Percentiles rank a stretch among this genome's conserved stretches.
phyloP scores from a whole-genome alignment of 2,797 vertebrate species.

The Alfaro cultratus region DNA sequence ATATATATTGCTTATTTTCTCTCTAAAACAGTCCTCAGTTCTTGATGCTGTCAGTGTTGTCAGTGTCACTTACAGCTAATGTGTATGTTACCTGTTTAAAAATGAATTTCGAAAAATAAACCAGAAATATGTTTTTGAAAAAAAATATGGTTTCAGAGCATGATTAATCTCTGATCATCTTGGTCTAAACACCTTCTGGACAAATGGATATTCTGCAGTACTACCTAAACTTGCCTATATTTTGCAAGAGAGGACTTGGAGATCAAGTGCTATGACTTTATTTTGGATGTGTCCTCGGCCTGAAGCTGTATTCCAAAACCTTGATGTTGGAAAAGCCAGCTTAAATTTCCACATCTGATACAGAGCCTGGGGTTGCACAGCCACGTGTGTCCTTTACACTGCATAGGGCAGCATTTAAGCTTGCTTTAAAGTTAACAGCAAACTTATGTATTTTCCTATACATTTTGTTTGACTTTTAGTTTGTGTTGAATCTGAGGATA shows the following conservation, averaged over 20 bases:
- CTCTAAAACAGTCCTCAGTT: background rate
- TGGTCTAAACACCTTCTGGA: background rate
- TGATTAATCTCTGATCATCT: background rate
- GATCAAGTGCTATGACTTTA: background rate
- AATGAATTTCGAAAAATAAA: no score
- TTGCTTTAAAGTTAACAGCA: background rate
- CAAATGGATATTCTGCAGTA: background rate
- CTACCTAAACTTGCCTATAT: background rate
- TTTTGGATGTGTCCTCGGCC: background rate
- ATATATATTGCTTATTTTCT: constrained; percentile 1
- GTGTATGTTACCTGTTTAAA: no score
- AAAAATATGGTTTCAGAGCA: background rate
- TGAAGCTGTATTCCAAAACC: background rate
- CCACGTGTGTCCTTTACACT: background rate
- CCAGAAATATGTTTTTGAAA: background rate
- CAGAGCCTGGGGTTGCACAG: background rate
- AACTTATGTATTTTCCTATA: constrained; percentile 13
- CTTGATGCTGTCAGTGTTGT: background rate
- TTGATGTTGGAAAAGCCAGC: background rate
- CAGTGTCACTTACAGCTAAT: background rate
- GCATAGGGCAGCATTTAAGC: background rate
- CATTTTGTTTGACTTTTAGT: constrained; percentile 22
- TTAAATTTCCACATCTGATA: constrained; percentile 7
- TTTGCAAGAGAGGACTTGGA: background rate
- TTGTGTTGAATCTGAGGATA: constrained; percentile 25